Evolutionary conservation across 2,888 invertebrate species (phyloP), one percentile per base, ranked within the genome.

Genomic region (Hoplodrina blanda): DNA sequence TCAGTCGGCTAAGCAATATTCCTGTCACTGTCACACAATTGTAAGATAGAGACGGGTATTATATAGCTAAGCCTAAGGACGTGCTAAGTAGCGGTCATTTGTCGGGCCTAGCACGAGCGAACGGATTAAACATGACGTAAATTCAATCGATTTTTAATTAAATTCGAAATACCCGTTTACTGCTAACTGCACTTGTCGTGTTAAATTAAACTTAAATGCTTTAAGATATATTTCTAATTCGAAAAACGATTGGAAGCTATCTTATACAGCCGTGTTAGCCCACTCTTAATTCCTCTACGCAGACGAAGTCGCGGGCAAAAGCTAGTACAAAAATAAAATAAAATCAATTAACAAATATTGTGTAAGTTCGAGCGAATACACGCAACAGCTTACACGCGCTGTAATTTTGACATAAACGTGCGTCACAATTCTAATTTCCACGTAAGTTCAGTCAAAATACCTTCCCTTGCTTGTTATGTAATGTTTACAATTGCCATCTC

Each of bases 401-500:
- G 6, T 20, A 20, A 56, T 6, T 76, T 53, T 11, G n/a, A 1
- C 33, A 41, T 17, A 62, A 54, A 54, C 46, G 17, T 25, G 7
- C 33, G 15, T 59, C 44, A 49, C 54, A 69, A 67, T 70, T 37
- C 37, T 37, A 69, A 75, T 72, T 78, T 55, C 55, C 37, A 46
- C 63, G 41, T 50, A 62, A 52, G 62, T 70, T 72, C 50, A 61
- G 53, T 74, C 76, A 59, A 73, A 82, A 77, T 77, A 57, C 65
- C 74, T 69, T 68, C 59, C 60, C 52, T 69, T 66, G 52, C 59
- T 60, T 73, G 73, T 79, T 78, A 82, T 76, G 73, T 79, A 76
- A 82, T 76, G 76, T 78, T 64, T 69, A 75, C 68, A 77, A 79
- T 70, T 75, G 72, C 59, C 61, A 68, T 73, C 25, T 25, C 25